phyloP scores from a whole-genome alignment of 2,888 invertebrate genomes.

The Dastarcus helophoroides region DNA sequence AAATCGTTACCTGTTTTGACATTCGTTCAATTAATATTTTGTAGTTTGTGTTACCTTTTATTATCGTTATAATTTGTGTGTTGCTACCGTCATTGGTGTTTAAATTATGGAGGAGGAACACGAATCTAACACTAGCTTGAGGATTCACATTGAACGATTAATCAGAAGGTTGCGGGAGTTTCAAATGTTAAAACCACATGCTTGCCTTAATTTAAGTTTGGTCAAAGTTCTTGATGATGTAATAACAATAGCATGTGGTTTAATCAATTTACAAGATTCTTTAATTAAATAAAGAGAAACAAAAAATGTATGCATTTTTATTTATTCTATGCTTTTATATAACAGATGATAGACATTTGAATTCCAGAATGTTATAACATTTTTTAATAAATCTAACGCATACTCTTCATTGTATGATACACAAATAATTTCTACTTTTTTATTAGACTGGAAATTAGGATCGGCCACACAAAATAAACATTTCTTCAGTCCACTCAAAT shows the following conservation, averaged over 20 bases:
- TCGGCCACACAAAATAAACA: conserved; percentile 13
- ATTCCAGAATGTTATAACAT: conserved; percentile 9
- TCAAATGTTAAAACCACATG: conserved; percentile 16
- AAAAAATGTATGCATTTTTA: no score
- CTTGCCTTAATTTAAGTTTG: conserved; percentile 14
- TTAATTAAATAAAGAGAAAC: conserved; percentile 8
- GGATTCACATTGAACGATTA: conserved; percentile 25
- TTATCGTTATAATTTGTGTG: no score
- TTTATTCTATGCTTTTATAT: neutral
- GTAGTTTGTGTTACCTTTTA: no score
- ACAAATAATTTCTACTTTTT: conserved; percentile 9
- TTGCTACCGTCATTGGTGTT: no score
- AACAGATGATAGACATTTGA: conserved; percentile 6
- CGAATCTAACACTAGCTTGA: no score
- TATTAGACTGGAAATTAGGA: conserved; percentile 10
- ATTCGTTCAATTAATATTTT: no score
- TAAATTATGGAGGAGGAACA: no score
- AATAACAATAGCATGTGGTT: conserved; percentile 8
- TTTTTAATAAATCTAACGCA: conserved; percentile 6
- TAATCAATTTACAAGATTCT: conserved; percentile 11
- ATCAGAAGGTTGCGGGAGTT: conserved; percentile 21
- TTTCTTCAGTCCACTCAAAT: conserved; percentile 8
- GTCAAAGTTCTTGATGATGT: conserved; percentile 11
- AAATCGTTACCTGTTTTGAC: no score
- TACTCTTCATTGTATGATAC: conserved; percentile 11